These are phyloP conservation scores for Cryptotermes secundus DNA, from an alignment of 1,140 invertebrate species.

Conservation along the genomic window DNA sequence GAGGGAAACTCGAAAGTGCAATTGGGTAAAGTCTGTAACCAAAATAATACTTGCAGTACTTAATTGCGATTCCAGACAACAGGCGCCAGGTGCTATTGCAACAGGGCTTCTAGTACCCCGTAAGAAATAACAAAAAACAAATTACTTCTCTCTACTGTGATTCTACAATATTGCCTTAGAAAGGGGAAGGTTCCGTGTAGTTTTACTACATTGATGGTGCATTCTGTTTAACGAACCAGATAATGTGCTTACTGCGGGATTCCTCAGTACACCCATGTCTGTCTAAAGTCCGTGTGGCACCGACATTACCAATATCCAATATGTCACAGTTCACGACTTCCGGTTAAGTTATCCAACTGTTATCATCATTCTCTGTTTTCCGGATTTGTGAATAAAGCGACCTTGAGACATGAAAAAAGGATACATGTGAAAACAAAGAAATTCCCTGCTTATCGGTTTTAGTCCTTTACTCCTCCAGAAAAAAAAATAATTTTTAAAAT, in stretches of 20 bases:
- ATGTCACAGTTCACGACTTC: neutral
- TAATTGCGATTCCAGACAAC: neutral
- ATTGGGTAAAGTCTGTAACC: neutral
- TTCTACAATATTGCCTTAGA: neutral
- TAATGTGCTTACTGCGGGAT: neutral
- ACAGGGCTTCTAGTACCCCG: neutral
- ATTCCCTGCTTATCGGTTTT: no score
- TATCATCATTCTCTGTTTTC: neutral
- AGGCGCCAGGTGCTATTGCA: neutral
- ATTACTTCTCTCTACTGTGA: neutral
- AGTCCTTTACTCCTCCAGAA: no score
- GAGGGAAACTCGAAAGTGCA: no score
- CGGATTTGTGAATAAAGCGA: no score
- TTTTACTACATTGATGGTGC: neutral
- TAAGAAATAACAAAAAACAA: neutral
- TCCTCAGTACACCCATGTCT: neutral
- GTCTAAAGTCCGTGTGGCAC: neutral
- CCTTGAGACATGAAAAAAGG: no score
- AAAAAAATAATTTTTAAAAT: no score
- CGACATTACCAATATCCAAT: neutral
- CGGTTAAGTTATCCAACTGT: neutral
- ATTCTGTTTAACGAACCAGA: neutral
- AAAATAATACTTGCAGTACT: neutral
- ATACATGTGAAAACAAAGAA: no score
- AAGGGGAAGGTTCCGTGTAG: neutral